Evolutionary conservation across 2,888 invertebrate genomes (phyloP).

Genomic region (Beris morrisii): DNA sequence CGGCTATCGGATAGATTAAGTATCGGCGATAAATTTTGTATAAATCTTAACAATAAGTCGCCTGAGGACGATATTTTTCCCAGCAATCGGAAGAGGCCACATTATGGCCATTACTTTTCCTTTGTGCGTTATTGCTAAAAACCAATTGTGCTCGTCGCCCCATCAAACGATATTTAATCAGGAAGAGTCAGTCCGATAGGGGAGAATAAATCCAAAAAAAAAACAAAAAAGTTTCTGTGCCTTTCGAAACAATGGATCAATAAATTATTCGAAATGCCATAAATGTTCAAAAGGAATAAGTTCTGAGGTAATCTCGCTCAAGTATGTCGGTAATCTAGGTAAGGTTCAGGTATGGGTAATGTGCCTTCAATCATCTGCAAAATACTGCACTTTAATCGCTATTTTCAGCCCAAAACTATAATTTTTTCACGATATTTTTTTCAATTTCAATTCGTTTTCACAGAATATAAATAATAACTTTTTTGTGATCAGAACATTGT

Average conservation of each 20-base stretch:
- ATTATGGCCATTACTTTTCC: constrained; percentile 22
- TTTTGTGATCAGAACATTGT: too few relatives aligned
- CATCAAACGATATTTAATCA: constrained; percentile 43
- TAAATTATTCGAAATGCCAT: constrained; percentile 43
- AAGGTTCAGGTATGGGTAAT: too few relatives aligned
- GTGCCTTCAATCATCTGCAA: too few relatives aligned
- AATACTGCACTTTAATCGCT: too few relatives aligned
- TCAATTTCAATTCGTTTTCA: too few relatives aligned
- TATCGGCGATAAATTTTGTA: constrained; percentile 49
- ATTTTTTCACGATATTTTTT: too few relatives aligned
- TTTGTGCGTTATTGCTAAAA: too few relatives aligned
- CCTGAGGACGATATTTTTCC: constrained; percentile 45
- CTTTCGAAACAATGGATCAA: constrained; percentile 41
- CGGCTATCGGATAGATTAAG: constrained; percentile 44
- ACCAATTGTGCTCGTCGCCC: constrained; percentile 34
- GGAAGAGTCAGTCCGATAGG: constrained; percentile 37
- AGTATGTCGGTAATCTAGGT: too few relatives aligned
- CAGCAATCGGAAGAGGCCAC: constrained; percentile 12
- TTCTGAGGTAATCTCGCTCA: too few relatives aligned
- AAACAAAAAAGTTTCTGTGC: constrained; percentile 9
- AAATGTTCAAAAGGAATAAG: constrained; percentile 35
- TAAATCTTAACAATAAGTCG: constrained; percentile 51
- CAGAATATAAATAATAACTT: too few relatives aligned
- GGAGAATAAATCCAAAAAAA: not conserved
- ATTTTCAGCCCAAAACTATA: too few relatives aligned